Percentiles rank a stretch among this genome's conserved stretches.
These are phyloP conservation scores for Brachyopa scutellaris DNA, from an alignment of 2,888 invertebrate species.

Conservation along the genomic window DNA sequence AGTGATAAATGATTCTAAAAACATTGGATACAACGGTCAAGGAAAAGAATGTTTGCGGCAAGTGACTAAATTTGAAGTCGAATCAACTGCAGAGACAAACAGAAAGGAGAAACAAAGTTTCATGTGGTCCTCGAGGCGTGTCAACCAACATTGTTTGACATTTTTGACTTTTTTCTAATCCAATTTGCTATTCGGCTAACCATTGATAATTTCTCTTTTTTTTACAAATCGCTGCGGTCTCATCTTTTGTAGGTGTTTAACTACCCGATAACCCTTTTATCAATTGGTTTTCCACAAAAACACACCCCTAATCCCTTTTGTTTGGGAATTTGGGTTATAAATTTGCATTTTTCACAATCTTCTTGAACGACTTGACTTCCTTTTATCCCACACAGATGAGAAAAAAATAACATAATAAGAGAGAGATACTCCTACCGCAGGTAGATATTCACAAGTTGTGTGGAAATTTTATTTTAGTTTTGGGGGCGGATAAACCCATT, in stretches of 20 bases:
- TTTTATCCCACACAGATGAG: neutral
- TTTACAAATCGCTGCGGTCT: constrained; percentile 53
- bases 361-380: constrained; percentile 46
- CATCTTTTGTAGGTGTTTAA: constrained; percentile 51
- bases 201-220: constrained; percentile 56
- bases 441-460: constrained; percentile 33
- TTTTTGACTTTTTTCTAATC: constrained; percentile 68
- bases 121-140: constrained; percentile 55
- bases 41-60: constrained; percentile 53
- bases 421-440: neutral
- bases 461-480: constrained; percentile 41
- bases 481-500: constrained; percentile 69
- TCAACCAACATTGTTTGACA: constrained; percentile 38
- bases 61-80: too few species aligned
- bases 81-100: too few species aligned
- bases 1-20: constrained; percentile 66
- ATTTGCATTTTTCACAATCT: constrained; percentile 32
- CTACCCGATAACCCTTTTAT: constrained; percentile 57
- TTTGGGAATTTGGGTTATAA: constrained; percentile 62
- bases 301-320: constrained; percentile 61
- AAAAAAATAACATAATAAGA: too few species aligned
- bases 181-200: constrained; percentile 54
- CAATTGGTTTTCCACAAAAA: constrained; percentile 63
- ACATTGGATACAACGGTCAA: constrained; percentile 45
- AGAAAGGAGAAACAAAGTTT: constrained; percentile 14